Percentiles rank a stretch among this genome's conserved stretches.
Conservation (phyloP, 2,888 invertebrate genomes). For the Polymixis flavicincta region DNA sequence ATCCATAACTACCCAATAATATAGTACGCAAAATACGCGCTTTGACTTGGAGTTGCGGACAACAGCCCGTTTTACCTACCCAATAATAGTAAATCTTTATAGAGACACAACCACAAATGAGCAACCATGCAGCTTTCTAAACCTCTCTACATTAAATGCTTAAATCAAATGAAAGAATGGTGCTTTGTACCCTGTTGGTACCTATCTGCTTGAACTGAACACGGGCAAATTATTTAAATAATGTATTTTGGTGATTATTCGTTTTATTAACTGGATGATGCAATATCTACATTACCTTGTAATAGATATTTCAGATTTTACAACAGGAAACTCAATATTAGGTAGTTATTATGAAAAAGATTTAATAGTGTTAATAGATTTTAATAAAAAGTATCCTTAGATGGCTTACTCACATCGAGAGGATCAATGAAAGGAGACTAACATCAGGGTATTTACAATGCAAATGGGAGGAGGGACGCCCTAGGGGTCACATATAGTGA, state of each 20-base stretch:
- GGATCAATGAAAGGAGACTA: too few species aligned
- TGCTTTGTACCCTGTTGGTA: background rate
- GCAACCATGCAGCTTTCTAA: background rate
- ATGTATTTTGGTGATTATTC: background rate
- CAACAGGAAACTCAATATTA: slow-evolving; percentile 3
- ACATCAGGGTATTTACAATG: too few species aligned
- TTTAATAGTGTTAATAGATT: too few species aligned
- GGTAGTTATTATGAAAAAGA: background rate
- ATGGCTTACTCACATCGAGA: too few species aligned
- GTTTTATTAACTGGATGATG: slow-evolving; percentile 20
- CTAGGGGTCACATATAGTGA: too few species aligned
- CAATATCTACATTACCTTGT: slow-evolving; percentile 8
- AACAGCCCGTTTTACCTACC: background rate
- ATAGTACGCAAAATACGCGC: too few species aligned
- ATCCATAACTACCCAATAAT: background rate
- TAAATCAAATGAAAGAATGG: background rate
- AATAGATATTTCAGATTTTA: background rate
- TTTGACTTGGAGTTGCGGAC: too few species aligned
- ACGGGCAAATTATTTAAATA: background rate
- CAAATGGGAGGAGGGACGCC: too few species aligned
- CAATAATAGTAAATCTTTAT: background rate
- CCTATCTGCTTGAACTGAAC: background rate
- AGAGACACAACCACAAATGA: background rate
- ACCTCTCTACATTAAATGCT: background rate
- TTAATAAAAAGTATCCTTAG: too few species aligned